phyloP scores from a whole-genome alignment of 2,888 invertebrate species.

The Plusia festucae region DNA sequence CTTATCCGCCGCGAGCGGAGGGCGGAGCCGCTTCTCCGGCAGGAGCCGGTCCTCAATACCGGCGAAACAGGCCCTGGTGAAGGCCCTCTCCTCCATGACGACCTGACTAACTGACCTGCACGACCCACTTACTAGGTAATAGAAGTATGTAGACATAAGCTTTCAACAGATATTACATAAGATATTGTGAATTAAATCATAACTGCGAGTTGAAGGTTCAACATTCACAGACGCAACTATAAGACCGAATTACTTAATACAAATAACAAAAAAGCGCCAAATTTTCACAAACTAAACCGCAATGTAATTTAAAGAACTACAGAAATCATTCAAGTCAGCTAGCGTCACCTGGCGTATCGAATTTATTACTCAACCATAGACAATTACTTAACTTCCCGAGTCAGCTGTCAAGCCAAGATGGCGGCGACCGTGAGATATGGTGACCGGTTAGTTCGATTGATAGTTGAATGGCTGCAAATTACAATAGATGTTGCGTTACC shows the following conservation, averaged over 20 bases:
- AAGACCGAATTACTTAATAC: not conserved
- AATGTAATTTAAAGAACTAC: conserved; percentile 44
- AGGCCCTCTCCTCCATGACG: too few relatives aligned
- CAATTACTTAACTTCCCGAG: conserved; percentile 73
- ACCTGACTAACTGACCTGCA: too few relatives aligned
- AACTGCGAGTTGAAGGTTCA: conserved; percentile 7
- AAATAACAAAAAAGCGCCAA: not conserved
- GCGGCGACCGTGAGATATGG: conserved; percentile 73
- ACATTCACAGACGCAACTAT: conserved; percentile 9
- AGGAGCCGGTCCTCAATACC: too few relatives aligned
- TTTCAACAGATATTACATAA: not conserved
- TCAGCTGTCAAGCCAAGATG: conserved; percentile 76
- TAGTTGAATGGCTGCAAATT: conserved; percentile 69
- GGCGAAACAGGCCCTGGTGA: too few relatives aligned
- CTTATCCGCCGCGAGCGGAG: too few relatives aligned
- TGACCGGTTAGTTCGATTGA: conserved; percentile 66
- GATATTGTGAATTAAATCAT: not conserved
- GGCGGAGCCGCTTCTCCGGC: too few relatives aligned
- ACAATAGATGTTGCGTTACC: conserved; percentile 57
- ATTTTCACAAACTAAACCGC: conserved; percentile 54
- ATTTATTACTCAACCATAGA: conserved; percentile 76
- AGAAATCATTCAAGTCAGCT: conserved; percentile 59
- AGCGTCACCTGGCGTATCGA: conserved; percentile 67
- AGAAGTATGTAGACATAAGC: not conserved
- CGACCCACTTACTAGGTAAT: too few relatives aligned